Base-by-base conservation (phyloP, 2,113 vertebrate species). In the Boulengeromyrus knoepffleri region DNA sequence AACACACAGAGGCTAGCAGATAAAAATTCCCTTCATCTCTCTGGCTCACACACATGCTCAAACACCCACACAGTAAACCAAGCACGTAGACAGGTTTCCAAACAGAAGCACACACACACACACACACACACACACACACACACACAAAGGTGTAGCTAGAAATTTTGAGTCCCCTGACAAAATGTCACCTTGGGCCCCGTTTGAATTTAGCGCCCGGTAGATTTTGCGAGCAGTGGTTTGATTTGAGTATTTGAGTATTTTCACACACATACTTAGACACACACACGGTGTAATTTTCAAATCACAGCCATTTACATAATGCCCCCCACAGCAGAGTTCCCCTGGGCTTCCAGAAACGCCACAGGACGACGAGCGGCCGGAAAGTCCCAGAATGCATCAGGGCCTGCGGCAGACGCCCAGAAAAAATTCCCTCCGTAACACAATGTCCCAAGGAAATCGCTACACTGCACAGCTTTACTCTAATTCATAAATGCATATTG, bases 1-100 rank as follows among this genome's bases (percentile, higher is more conserved):
- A n/a, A 84, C 4, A 87, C 50, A 91, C 90, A 89, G 31, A 46
- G n/a, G 39, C 74, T 77, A 46, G 27, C 62, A 6, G 46, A n/a
- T 89, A 89, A 93, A 91, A 36, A 50, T 70, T 36, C 27, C n/a
- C 49, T 83, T 74, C 74, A 19, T 80, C 74, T 39, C 74, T 42
- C 74, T 0, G 74, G 15, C 74, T 80, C 31, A 80, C 74, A 80
- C 74, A 80, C 74, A 80, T 42, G 36, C 74, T 42, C 15, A 80
- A 42, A 80, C 74, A 80, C 36, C 74, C 31, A 80, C 74, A 80
- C 74, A 42, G 36, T 80, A 36, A 80, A 80, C 17, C 74, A 19
- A 42, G 36, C 15, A 80, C 13, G 19, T 15, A 77, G 27, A 19
- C 36, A 5, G 70, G 70, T 7, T 80, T 80, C 15, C 31, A 80